Percentiles rank a stretch among this genome's conserved stretches.
Evolutionary conservation across 2,888 invertebrate genomes (phyloP).

Genomic region (Argyresthia albistria): DNA sequence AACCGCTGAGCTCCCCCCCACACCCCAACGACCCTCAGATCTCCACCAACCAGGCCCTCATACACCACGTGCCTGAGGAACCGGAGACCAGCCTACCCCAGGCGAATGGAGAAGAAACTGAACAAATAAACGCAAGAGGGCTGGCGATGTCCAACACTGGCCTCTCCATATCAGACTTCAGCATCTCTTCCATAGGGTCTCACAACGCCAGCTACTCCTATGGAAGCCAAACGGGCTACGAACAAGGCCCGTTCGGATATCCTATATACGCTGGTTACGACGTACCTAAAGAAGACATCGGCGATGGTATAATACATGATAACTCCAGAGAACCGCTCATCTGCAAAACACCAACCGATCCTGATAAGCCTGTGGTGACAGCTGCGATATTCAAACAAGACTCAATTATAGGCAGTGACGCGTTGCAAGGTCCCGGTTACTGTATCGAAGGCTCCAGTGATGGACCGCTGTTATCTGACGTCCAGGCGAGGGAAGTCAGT

Average conservation of each 20-base stretch:
- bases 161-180: constrained; percentile 85
- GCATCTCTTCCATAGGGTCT: constrained; percentile 79
- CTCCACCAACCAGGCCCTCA: constrained; percentile 61
- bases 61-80: constrained; percentile 57
- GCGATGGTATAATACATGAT: constrained; percentile 46
- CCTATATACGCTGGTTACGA: constrained; percentile 75
- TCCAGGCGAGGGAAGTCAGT: constrained; percentile 58
- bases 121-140: constrained; percentile 41
- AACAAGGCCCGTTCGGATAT: constrained; percentile 80
- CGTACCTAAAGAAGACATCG: constrained; percentile 42
- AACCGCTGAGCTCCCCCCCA: constrained; percentile 37
- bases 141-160: constrained; percentile 79
- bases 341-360: constrained; percentile 58
- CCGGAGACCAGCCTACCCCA: constrained; percentile 36
- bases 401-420: constrained; percentile 60
- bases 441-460: constrained; percentile 66
- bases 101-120: constrained; percentile 40
- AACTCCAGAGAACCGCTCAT: constrained; percentile 64
- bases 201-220: constrained; percentile 84
- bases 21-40: constrained; percentile 52
- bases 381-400: constrained; percentile 80
- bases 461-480: constrained; percentile 63
- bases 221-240: constrained; percentile 85
- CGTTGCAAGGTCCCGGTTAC: constrained; percentile 54
- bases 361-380: constrained; percentile 78